Base-by-base conservation (phyloP, 2,888 invertebrate species). In the Spisula solida region DNA sequence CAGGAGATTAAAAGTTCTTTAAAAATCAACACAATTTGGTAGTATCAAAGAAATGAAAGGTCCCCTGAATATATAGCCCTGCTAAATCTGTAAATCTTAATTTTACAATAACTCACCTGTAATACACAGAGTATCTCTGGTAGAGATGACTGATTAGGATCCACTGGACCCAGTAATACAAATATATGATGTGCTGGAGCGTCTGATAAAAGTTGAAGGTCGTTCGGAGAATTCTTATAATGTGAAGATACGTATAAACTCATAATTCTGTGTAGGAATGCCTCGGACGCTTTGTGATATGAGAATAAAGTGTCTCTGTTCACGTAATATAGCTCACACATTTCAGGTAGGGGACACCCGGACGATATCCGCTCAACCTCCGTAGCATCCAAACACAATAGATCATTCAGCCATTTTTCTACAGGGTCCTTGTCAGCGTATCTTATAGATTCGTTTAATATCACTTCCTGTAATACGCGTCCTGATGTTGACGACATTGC, bases 191-290 rank as follows among this genome's bases (percentile, higher is more conserved):
- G 99, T 0, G 99, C 99, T 0, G 99, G 99, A 25, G 99, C 99
- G 97, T 99, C 99, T 20, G 99, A 99, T 97, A 99, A 97, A 97
- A 99, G 98, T 97, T 99, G 99, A 75, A 99, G 97, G 97, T 99
- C 99, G 97, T 99, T 99, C 0, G 99, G 99, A 87, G 98, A 98
- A 97, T 99, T 99, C 98, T 99, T 99, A 96, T 99, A 99, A 97
- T 99, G 99, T 10, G 99, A 99, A 0, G 99, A 98, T 0, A 99
- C 99, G 96, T 99, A 99, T 78, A 99, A 98, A 20, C 99, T 98
- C 93, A 99, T 98, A 16, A 99, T 96, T 89, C 98, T 97, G 94
- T 99, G 99, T 16, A 99, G 97, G 97, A 99, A 99, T 2, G 98
- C 97, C 93, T 97, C 97, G 0, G 97, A 97, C 12, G 99, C 99